Conservation (phyloP, 37 sponge, comb jelly and placozoan species). For the Petrosia ficiformis region DNA sequence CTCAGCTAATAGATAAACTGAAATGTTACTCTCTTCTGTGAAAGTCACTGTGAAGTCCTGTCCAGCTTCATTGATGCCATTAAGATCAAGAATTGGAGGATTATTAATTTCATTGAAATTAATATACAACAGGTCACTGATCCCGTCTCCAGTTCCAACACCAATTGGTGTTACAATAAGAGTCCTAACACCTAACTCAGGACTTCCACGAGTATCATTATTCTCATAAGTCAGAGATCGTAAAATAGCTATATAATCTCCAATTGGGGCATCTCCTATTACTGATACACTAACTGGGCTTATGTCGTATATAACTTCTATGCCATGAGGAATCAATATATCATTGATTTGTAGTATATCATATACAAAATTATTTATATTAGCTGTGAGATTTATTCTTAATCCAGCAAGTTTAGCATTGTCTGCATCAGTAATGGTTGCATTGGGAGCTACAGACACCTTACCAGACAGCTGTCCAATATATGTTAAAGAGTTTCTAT, state of each 20-base stretch:
- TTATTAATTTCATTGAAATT: slow-evolving; percentile 48
- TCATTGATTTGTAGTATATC: slow-evolving; percentile 11
- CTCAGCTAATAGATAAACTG: slow-evolving; percentile 18
- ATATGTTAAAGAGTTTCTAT: slow-evolving; percentile 12
- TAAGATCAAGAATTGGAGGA: slow-evolving; percentile 66
- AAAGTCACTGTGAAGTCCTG: slow-evolving; percentile 16
- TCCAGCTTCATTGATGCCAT: slow-evolving; percentile 36
- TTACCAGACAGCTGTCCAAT: not conserved
- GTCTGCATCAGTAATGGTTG: slow-evolving; percentile 47
- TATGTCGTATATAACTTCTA: not conserved
- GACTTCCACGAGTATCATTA: slow-evolving; percentile 8
- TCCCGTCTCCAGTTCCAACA: slow-evolving; percentile 16
- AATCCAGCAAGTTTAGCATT: slow-evolving; percentile 23
- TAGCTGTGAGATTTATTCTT: slow-evolving; percentile 11
- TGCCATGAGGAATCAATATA: not conserved
- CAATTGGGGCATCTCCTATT: slow-evolving; percentile 20
- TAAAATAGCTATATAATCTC: slow-evolving; percentile 27
- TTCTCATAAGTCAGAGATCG: slow-evolving; percentile 59
- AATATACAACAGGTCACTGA: slow-evolving; percentile 28
- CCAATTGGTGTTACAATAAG: slow-evolving; percentile 27
- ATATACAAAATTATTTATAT: not conserved
- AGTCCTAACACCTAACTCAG: slow-evolving; percentile 29
- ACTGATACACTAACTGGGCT: not conserved
- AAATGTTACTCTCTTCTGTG: slow-evolving; percentile 20
- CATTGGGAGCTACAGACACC: slow-evolving; percentile 9